These are phyloP conservation scores for Gasteruption jaculator DNA, from an alignment of 2,888 invertebrate species.

Conservation along the genomic window DNA sequence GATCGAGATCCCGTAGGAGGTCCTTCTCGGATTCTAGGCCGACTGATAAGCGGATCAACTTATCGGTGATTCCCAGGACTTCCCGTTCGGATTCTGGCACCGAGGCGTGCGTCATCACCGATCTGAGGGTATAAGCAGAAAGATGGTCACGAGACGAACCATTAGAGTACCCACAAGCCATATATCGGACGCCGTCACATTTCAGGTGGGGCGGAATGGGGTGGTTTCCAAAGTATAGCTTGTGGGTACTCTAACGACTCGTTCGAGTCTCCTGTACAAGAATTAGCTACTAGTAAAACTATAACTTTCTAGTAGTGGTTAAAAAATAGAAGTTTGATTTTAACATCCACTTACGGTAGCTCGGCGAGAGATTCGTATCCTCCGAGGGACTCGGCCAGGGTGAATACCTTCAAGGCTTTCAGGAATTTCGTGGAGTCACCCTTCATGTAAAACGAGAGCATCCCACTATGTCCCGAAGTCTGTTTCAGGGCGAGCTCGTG, in stretches of 20 bases:
- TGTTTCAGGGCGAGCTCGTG: constrained; percentile 75
- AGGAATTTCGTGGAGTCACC: constrained; percentile 77
- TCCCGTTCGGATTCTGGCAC: constrained; percentile 72
- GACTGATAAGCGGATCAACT: constrained; percentile 81
- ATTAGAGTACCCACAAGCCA: too few species aligned
- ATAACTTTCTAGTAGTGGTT: background rate
- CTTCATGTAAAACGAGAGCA: constrained; percentile 83
- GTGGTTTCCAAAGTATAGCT: too few species aligned
- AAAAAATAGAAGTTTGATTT: too few species aligned
- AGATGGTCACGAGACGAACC: too few species aligned
- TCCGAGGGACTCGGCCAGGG: constrained; percentile 90
- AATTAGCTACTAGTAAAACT: background rate
- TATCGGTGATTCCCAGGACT: constrained; percentile 76
- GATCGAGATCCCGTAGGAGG: constrained; percentile 76
- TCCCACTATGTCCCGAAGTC: constrained; percentile 84
- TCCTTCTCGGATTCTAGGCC: constrained; percentile 87
- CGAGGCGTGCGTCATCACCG: constrained; percentile 92
- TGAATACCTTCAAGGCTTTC: constrained; percentile 72
- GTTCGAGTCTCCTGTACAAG: too few species aligned
- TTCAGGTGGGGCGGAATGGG: too few species aligned
- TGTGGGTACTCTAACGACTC: too few species aligned
- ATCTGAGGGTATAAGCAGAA: constrained; percentile 57
- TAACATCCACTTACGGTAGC: constrained; percentile 73
- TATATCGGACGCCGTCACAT: too few species aligned
- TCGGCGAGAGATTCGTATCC: constrained; percentile 94